A percentile compares a stretch with the other conserved stretches of the same genome.
phyloP scores from a whole-genome alignment of 2,888 invertebrate genomes.

The Macrosiphum euphorbiae region DNA sequence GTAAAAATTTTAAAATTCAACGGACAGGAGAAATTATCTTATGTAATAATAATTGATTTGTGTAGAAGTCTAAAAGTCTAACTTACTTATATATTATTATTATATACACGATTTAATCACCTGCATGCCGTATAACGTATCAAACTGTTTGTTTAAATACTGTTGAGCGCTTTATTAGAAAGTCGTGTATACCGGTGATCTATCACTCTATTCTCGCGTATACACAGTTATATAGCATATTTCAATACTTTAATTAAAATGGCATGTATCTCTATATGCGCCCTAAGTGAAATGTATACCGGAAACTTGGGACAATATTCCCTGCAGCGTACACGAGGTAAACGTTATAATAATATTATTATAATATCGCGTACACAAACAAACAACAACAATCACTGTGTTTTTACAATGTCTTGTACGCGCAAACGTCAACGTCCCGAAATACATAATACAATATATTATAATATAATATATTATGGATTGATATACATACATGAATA shows the following conservation, averaged over 20 bases:
- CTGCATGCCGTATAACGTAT: neutral
- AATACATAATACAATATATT: too few species aligned
- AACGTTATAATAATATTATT: neutral
- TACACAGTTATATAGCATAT: neutral
- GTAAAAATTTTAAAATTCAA: neutral
- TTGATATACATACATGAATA: neutral
- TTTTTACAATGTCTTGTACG: neutral
- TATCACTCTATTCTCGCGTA: neutral
- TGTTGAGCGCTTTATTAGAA: neutral
- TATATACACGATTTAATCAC: neutral
- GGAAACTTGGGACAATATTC: constrained; percentile 28
- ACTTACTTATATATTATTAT: neutral
- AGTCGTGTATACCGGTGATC: constrained; percentile 35
- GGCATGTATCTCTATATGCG: neutral
- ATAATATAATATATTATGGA: too few species aligned
- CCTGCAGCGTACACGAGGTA: constrained; percentile 10
- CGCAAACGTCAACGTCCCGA: neutral
- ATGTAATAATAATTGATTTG: constrained; percentile 13
- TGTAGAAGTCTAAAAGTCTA: neutral
- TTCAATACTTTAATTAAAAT: constrained; percentile 6
- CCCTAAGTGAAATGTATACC: constrained; percentile 25
- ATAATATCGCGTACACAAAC: neutral
- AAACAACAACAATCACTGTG: neutral
- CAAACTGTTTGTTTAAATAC: neutral
- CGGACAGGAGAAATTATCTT: constrained; percentile 17